Conservation (phyloP, 2,888 invertebrate genomes). For the Onthophagus sagittarius region DNA sequence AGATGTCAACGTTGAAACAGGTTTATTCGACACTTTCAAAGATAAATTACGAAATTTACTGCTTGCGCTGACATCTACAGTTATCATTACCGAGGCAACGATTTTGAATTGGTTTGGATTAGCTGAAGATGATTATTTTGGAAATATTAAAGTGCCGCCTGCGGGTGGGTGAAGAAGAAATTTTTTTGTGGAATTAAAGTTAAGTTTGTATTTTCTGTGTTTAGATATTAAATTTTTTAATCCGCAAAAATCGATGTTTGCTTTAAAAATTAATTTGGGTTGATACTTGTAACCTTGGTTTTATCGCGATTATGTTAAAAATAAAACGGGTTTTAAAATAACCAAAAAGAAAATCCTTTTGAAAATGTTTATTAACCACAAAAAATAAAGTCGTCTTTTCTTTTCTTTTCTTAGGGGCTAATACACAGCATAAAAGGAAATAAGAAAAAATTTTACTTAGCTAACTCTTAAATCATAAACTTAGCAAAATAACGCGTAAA, state of each 20-base stretch:
- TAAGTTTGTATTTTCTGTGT: too few relatives aligned
- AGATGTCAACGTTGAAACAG: background rate
- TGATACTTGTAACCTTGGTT: background rate
- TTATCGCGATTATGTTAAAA: background rate
- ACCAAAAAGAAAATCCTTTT: background rate
- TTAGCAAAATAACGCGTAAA: background rate
- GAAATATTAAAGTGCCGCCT: background rate
- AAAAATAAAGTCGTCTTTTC: background rate
- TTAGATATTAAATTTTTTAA: too few relatives aligned
- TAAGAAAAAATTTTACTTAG: background rate
- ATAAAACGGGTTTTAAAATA: too few relatives aligned
- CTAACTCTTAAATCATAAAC: background rate
- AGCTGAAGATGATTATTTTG: background rate
- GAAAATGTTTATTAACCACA: background rate
- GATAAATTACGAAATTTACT: background rate
- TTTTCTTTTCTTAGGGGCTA: background rate
- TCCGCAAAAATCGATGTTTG: background rate
- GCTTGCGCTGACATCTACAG: background rate
- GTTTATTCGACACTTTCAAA: background rate
- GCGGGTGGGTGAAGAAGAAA: background rate
- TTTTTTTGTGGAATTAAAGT: background rate
- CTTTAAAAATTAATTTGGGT: background rate
- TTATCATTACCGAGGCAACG: background rate
- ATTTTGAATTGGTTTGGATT: background rate
- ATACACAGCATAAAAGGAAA: background rate